phyloP scores from a whole-genome alignment of 2,113 vertebrate species.

The Myanophis thanlyinensis region DNA sequence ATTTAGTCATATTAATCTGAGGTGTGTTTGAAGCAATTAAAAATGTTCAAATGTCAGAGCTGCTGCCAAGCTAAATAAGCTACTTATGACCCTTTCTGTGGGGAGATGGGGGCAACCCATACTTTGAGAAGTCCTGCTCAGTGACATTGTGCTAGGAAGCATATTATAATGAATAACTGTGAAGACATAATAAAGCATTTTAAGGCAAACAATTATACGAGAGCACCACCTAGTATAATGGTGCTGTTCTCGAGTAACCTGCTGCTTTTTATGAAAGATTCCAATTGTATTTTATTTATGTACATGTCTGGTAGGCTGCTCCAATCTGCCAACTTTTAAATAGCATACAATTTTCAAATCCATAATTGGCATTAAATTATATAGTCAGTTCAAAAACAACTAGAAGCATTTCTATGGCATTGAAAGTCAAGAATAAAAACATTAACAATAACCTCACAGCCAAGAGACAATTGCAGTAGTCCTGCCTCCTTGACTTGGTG shows the following conservation, averaged over 20 bases:
- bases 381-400: neutral
- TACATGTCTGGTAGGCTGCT: neutral
- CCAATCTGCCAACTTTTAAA: neutral
- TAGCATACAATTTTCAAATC: neutral
- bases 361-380: neutral
- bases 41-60: neutral
- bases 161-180: neutral
- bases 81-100: neutral
- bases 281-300: neutral
- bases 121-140: neutral
- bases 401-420: neutral
- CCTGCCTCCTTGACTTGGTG: neutral
- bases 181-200: neutral
- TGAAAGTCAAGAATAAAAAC: neutral
- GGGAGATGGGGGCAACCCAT: neutral
- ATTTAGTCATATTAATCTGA: neutral
- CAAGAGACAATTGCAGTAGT: neutral
- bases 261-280: neutral
- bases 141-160: neutral
- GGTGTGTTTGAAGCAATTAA: neutral
- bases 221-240: slow-evolving; percentile 20
- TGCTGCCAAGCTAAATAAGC: neutral
- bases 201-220: slow-evolving; percentile 2
- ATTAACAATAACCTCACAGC: neutral
- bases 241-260: neutral